phyloP scores from a whole-genome alignment of 2,888 invertebrate species.

The Diabrotica balteata region DNA sequence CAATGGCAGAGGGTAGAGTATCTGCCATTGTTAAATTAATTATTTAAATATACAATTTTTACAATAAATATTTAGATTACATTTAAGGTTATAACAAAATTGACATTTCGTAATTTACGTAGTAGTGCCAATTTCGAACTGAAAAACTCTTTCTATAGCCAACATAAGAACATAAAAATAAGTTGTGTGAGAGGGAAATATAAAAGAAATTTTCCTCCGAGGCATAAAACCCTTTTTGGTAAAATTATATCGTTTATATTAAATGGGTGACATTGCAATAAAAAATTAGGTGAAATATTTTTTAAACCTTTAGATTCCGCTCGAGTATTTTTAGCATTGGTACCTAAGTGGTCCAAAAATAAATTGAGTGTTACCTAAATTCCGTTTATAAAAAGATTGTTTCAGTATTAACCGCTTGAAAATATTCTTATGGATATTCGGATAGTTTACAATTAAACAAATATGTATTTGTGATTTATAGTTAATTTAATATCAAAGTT shows the following conservation, averaged over 20 bases:
- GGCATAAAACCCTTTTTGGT: not conserved
- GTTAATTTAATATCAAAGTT: too few relatives aligned
- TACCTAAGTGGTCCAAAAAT: slow-evolving; percentile 31
- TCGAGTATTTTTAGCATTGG: slow-evolving; percentile 10
- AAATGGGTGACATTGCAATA: not conserved
- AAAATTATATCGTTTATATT: not conserved
- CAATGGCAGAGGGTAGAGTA: slow-evolving; percentile 60
- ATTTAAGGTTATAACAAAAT: slow-evolving; percentile 42
- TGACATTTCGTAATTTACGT: slow-evolving; percentile 35
- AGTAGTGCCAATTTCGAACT: slow-evolving; percentile 19
- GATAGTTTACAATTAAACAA: too few relatives aligned
- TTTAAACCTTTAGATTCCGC: slow-evolving; percentile 2
- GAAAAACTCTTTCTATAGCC: not conserved
- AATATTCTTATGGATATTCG: too few relatives aligned
- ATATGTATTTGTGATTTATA: too few relatives aligned
- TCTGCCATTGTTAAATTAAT: slow-evolving; percentile 59
- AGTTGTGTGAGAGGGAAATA: not conserved
- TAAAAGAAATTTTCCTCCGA: not conserved
- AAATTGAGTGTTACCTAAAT: slow-evolving; percentile 28
- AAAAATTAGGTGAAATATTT: not conserved
- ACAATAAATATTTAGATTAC: slow-evolving; percentile 28
- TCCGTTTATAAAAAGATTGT: slow-evolving; percentile 11
- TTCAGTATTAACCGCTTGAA: not conserved
- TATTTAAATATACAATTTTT: slow-evolving; percentile 26
- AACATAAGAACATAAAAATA: slow-evolving; percentile 2